Evolutionary conservation across 2,113 vertebrate species (phyloP), one percentile per base, ranked within the genome.

Genomic region (Montifringilla adamsi): DNA sequence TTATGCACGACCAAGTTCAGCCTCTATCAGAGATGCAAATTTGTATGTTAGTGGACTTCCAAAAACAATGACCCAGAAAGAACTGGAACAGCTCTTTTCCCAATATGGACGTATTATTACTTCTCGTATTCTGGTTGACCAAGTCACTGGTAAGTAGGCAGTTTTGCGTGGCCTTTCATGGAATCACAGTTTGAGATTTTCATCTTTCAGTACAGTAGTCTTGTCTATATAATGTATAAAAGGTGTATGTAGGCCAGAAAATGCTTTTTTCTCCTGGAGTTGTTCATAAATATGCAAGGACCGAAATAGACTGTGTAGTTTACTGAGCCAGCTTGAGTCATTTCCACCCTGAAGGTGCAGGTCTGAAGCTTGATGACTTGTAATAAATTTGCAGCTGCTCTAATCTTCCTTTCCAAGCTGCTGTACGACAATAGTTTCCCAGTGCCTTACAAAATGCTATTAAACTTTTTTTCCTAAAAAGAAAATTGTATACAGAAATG

Each of bases 31-130:
- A 98, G 99, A 99, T 96, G 99, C 99, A 85, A 99, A 99, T 97
- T 97, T 99, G 89, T 99, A 99, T 21, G 99, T 99, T 97, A 99
- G 99, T 30, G 99, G 99, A 93, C 98, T 99, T 97, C 99, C 99
- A 27, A 99, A 99, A 98, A 99, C 99, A 52, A 99, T 99, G 99
- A 99, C 98, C 46, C 99, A 99, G 98, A 99, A 99, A 87, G 99
- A 99, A 89, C 94, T 99, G 94, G 99, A 99, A 74, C 99, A 99
- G 92, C 98, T 99, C 46, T 99, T 99, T 95, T 99, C 99, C 52
- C 99, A 99, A 59, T 99, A 99, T 5, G 99, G 99, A 73, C 99
- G 99, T 95, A 99, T 99, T 96, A 99, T 99, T 97, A 99, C 99
- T 98, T 99, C 99, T 66, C 99, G 99, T 82, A 99, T 99, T 97